Evolutionary conservation across 2,888 invertebrate genomes (phyloP), one percentile per base, ranked within the genome.

Genomic region (Drosophila demipolita): DNA sequence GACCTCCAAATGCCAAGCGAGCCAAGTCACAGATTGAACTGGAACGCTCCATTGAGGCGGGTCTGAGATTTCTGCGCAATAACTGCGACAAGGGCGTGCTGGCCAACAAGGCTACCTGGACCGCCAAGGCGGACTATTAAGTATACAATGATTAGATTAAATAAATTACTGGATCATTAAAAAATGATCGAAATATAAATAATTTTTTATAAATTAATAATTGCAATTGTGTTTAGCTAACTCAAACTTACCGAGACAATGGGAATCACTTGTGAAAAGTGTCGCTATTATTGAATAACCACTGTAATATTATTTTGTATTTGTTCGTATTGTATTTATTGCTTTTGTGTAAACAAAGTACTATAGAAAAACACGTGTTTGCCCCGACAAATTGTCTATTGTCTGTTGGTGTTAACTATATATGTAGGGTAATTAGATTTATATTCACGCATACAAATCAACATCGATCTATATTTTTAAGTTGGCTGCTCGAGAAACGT

Each of bases 21-120:
- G 45, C 83, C 0, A 89, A 81, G 49, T 72, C 88, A 0, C 76
- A 81, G 7, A 67, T 74, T 15, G 90, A 94, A 55, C 88, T 95
- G 49, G 94, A 94, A 69, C 93, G 93, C 17, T 94, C 95, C 0
- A 94, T 95, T 62, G 94, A 94, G 80, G 94, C 94, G 12, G 95
- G 95, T 0, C 89, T 95, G 23, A 93, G 93, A 71, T 95, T 93
- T 89, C 90, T 95, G 45, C 92, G 95, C 23, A 90, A 94, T 49
- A 94, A 94, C 86, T 93, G 93, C n/a, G 95, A 95, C 81, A 94
- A 94, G 62, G 89, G 90, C 23, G 90, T 89, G 26, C 83, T 90
- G 17, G 75, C 89, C 33, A 90, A 87, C n/a, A 93, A 93, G 65
- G 89, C 89, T 6, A 91, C 85, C 38, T 93, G 93, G 93, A 88